Percentiles rank a stretch among this genome's conserved stretches.
Evolutionary conservation across 2,888 invertebrate species (phyloP).

Genomic region (Drosophila colorata): DNA sequence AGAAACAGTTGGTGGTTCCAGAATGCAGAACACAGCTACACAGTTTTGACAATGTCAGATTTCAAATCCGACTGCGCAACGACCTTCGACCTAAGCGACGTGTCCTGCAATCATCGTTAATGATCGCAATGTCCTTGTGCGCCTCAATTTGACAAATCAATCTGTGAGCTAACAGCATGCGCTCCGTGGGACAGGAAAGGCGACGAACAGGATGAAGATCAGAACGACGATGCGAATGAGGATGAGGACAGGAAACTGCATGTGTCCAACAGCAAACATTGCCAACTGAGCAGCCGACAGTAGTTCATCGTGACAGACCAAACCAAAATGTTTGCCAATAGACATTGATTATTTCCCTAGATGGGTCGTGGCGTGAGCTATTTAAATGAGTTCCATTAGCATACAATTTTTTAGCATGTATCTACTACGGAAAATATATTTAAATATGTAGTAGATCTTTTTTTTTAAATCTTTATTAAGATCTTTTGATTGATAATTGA

Average conservation of each 20-base stretch:
- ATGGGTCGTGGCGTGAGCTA: conserved; percentile 42
- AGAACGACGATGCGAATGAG: conserved; percentile 16
- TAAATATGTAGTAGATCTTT: too few relatives aligned
- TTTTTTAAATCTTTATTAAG: neutral
- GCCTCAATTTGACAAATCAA: conserved; percentile 76
- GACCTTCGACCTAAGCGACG: conserved; percentile 68
- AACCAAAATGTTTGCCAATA: conserved; percentile 83
- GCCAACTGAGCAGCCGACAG: conserved; percentile 45
- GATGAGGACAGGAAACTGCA: conserved; percentile 29
- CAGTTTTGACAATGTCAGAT: conserved; percentile 74
- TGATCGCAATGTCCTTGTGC: conserved; percentile 79
- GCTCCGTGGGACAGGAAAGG: conserved; percentile 55
- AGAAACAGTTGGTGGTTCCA: conserved; percentile 77
- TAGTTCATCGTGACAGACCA: conserved; percentile 59
- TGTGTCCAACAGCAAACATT: conserved; percentile 3
- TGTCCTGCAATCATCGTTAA: conserved; percentile 78
- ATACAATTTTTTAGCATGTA: too few relatives aligned
- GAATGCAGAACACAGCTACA: conserved; percentile 23
- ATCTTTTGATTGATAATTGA: too few relatives aligned
- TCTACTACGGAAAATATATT: neutral
- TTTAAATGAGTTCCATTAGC: neutral
- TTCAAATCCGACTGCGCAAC: conserved; percentile 69
- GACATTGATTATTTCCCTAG: conserved; percentile 48
- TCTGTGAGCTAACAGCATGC: conserved; percentile 75
- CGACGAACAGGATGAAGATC: conserved; percentile 21